A percentile compares a stretch with the other conserved stretches of the same genome.
phyloP scores from a whole-genome alignment of 2,797 vertebrate species.

The Aselliscus stoliczkanus region DNA sequence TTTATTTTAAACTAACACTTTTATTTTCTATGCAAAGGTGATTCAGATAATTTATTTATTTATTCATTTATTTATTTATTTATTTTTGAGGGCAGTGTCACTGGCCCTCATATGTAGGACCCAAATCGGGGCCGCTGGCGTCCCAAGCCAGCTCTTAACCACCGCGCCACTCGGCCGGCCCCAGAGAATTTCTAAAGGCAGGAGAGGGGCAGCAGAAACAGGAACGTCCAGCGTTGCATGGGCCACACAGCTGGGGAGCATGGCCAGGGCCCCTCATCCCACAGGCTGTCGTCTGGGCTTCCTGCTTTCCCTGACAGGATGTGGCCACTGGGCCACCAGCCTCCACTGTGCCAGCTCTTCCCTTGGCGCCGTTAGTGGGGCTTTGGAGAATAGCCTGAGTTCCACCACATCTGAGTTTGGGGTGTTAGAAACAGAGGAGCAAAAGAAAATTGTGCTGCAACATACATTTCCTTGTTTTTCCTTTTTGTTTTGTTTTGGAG shows the following conservation, averaged over 20 bases:
- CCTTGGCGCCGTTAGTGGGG: background rate
- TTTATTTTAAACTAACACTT: constrained; percentile 57
- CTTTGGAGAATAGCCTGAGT: background rate
- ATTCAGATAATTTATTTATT: constrained; percentile 63
- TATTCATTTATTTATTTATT: too few relatives aligned
- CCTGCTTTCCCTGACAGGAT: too few relatives aligned
- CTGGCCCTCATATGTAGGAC: too few relatives aligned
- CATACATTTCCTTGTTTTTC: background rate
- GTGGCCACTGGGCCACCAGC: background rate
- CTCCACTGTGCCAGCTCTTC: background rate
- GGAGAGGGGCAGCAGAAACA: background rate
- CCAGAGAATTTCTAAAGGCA: constrained; percentile 59
- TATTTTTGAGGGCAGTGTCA: too few relatives aligned
- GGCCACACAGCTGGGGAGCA: background rate
- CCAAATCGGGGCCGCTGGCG: too few relatives aligned
- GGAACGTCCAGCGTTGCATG: background rate
- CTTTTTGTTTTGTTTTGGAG: background rate
- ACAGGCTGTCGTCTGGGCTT: too few relatives aligned
- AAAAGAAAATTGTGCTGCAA: constrained; percentile 17
- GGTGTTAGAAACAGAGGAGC: background rate
- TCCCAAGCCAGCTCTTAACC: too few relatives aligned
- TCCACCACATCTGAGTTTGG: background rate
- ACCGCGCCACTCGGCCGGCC: too few relatives aligned
- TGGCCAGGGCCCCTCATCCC: too few relatives aligned
- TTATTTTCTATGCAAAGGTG: constrained; percentile 68